Percentiles rank a stretch among this genome's conserved stretches.
These are phyloP conservation scores for Oreohelix idahoensis DNA, from an alignment of 1,140 invertebrate species.

Conservation along the genomic window DNA sequence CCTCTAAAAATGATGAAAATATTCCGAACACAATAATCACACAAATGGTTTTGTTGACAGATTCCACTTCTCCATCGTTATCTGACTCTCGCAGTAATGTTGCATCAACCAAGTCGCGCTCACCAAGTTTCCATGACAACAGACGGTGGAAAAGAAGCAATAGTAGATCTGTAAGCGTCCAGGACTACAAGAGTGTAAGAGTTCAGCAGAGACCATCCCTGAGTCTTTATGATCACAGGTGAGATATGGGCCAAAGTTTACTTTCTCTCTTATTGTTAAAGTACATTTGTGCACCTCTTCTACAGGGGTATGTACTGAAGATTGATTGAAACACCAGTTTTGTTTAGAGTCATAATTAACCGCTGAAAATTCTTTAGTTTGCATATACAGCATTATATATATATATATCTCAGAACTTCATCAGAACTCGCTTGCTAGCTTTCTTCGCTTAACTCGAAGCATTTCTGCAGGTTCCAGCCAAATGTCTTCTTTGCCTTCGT, in stretches of 20 bases:
- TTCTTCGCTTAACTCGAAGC: no score
- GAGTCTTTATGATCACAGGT: constrained; percentile 25
- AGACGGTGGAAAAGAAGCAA: constrained; percentile 3
- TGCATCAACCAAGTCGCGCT: not conserved
- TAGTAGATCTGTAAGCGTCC: not conserved
- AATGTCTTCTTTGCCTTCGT: no score
- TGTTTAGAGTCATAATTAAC: no score
- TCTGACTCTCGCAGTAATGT: not conserved
- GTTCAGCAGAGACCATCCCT: not conserved
- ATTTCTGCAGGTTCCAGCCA: no score
- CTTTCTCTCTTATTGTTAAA: not conserved
- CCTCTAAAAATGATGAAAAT: no score
- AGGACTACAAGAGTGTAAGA: not conserved
- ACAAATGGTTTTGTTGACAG: not conserved
- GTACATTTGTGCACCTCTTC: no score
- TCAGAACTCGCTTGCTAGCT: no score
- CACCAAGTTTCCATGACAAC: constrained; percentile 27
- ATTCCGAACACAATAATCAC: not conserved
- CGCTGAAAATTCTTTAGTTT: no score
- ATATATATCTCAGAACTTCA: no score
- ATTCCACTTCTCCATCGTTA: not conserved
- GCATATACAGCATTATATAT: no score
- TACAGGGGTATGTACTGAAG: no score
- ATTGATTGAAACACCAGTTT: no score
- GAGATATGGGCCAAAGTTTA: not conserved